Evolutionary conservation across 2,113 vertebrate genomes (phyloP), one percentile per base, ranked within the genome.

Genomic region (Aptenodytes patagonicus): DNA sequence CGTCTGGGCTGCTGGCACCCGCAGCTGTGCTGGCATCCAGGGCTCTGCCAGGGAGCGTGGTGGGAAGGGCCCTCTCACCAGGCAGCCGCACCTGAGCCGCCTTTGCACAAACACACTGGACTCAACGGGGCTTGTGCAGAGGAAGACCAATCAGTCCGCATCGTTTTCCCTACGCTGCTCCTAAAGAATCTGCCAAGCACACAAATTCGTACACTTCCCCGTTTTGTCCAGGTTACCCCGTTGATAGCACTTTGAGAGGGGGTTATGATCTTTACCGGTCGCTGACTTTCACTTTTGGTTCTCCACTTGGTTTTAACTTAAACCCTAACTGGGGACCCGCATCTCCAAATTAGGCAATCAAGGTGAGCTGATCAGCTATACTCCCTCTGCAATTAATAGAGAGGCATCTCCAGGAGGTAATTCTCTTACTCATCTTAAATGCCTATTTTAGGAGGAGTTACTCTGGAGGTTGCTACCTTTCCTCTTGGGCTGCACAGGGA

Each of bases 91-190:
- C 17, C 68, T 26, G 18, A 16, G 13, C 42, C 28, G 31, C 75
- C 47, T 46, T 32, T 19, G 25, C 71, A 44, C 3, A 3, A 11
- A 6, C 36, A 4, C 29, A 0, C 38, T 28, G 52, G 11, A 1
- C 44, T 49, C 36, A 13, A 0, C 0, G 1, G n/a, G 78, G 22
- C 14, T 22, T 5, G 28, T 4, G 13, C 58, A 51, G 47, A 8
- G 42, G 28, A 42, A 12, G 2, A 17, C 4, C 52, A 3, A 2
- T 5, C 44, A 21, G 22, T 11, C 17, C 4, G 0, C 18, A 3
- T 2, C 1, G 0, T 49, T 47, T 38, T 17, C 40, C 47, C 24
- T 16, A 0, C 1, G 1, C 25, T 2, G 10, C 38, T 81, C 24
- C 76, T n/a, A 7, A 9, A 26, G 51, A n/a, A 54, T 19, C 5